Base-by-base conservation (phyloP, 2,888 invertebrate species). In the Liopterus haemorrhoidalis region DNA sequence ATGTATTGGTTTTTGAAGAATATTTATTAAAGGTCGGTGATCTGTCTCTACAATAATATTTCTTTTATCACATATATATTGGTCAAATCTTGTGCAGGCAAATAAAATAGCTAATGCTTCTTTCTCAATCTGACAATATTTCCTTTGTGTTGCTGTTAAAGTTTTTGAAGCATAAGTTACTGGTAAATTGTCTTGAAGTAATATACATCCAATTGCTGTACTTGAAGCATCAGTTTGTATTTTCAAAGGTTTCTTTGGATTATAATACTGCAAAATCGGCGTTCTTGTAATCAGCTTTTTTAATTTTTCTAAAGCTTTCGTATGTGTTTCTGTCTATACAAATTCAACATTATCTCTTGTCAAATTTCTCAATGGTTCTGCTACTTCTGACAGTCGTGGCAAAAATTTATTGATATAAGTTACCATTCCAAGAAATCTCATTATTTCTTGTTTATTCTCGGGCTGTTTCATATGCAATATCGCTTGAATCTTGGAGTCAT, bases 181-280 rank as follows among this genome's bases (percentile, higher is more conserved):
- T n/a, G n/a, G n/a, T n/a, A n/a, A n/a, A n/a, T n/a, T n/a, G n/a
- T n/a, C n/a, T n/a, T n/a, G n/a, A n/a, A n/a, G n/a, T n/a, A n/a
- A n/a, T n/a, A n/a, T n/a, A n/a, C n/a, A n/a, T n/a, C n/a, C n/a
- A n/a, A n/a, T n/a, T n/a, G n/a, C n/a, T n/a, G n/a, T n/a, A n/a
- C n/a, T n/a, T n/a, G n/a, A n/a, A n/a, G 51, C 48, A 21, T 50
- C 49, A 2, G 48, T 48, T 25, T 53, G 44, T 30, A 51, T 53
- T 6, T 28, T 21, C 24, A 41, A 14, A 2, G 50, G 49, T 33
- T 49, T 50, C 5, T 32, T 42, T 9, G 35, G 2, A 12, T 49
- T 35, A 25, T 40, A 49, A 16, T 49, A 53, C 12, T 49, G 28
- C 12, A 49, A 43, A 11, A 46, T 33, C 16, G 39, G 49, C 24